These are phyloP conservation scores for Dendrolimus pini DNA, from an alignment of 2,888 invertebrate genomes.

Conservation along the genomic window DNA sequence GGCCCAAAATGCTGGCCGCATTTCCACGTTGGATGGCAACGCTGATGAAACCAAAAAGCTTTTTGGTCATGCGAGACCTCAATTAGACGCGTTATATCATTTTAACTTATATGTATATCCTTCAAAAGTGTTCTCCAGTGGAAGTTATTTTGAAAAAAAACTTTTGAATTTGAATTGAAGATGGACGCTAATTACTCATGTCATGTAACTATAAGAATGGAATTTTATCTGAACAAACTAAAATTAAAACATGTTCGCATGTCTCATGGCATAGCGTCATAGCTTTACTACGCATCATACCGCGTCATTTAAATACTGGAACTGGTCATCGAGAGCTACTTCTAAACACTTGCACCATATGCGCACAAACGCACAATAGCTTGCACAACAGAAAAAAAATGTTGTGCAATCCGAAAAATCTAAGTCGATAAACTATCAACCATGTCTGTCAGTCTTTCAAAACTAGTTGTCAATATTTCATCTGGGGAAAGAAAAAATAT, in stretches of 20 bases:
- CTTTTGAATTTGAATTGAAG: too few relatives aligned
- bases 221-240: not conserved
- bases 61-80: too few relatives aligned
- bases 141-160: too few relatives aligned
- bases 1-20: too few relatives aligned
- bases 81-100: too few relatives aligned
- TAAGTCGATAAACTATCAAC: not conserved
- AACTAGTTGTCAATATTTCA: not conserved
- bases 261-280: not conserved
- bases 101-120: too few relatives aligned
- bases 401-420: constrained; percentile 10
- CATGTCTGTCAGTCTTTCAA: not conserved
- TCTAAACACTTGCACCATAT: not conserved
- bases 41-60: too few relatives aligned
- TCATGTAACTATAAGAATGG: not conserved
- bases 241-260: not conserved
- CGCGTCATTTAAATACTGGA: not conserved
- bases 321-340: not conserved
- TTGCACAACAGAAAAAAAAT: constrained; percentile 15
- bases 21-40: too few relatives aligned
- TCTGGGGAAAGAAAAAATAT: not conserved
- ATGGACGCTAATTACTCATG: not conserved
- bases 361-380: not conserved
- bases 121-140: too few relatives aligned
- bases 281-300: not conserved